Conservation (phyloP, 2,797 vertebrate species). For the Pachyuromys duprasi region DNA sequence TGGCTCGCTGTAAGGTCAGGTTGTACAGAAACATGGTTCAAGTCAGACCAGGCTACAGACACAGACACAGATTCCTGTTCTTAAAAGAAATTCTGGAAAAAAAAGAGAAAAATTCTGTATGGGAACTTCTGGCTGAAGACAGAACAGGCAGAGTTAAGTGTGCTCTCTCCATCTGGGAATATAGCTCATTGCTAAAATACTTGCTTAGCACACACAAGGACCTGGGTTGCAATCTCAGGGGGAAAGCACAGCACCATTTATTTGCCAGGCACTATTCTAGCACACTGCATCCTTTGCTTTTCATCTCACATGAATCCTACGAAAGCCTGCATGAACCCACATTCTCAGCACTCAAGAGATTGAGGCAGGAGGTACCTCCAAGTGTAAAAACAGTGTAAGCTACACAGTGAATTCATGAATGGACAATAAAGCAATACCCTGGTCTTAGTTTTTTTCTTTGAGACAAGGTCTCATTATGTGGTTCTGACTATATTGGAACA, state of each 20-base stretch:
- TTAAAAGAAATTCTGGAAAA: conserved; percentile 4
- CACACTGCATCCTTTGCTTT: neutral
- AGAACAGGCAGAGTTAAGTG: neutral
- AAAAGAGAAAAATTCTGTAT: too few species aligned
- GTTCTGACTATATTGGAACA: neutral
- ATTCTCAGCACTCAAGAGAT: neutral
- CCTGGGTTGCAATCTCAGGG: neutral
- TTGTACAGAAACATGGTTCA: conserved; percentile 98
- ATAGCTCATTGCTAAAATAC: neutral
- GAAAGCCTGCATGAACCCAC: neutral
- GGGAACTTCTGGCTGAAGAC: neutral
- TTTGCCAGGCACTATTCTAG: neutral
- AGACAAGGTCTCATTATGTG: neutral
- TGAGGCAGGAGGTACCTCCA: neutral
- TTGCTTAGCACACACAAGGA: neutral
- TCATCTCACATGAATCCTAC: neutral
- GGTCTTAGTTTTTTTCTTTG: neutral
- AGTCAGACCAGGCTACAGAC: conserved; percentile 63
- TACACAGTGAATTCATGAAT: neutral
- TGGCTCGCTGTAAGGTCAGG: conserved; percentile 96
- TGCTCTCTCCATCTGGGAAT: neutral
- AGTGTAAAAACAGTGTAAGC: neutral
- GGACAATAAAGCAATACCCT: neutral
- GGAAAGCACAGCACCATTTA: neutral
- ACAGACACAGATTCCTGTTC: accelerated